phyloP scores from a whole-genome alignment of 2,113 vertebrate genomes.

The Tichodroma muraria region DNA sequence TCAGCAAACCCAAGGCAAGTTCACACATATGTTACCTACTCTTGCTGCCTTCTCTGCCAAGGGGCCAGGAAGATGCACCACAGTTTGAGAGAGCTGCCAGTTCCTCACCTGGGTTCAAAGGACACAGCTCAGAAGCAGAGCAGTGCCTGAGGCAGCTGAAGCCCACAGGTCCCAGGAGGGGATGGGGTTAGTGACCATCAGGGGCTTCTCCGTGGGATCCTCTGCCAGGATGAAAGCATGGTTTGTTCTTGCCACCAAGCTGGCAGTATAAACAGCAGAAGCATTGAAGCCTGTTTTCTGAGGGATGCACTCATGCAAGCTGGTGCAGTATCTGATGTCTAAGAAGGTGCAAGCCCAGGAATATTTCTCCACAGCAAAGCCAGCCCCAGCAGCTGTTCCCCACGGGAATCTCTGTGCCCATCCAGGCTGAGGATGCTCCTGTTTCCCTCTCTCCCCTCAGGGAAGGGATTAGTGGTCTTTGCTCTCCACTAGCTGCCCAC shows the following conservation, averaged over 20 bases:
- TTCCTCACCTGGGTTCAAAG: neutral
- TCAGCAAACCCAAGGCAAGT: neutral
- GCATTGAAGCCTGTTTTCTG: neutral
- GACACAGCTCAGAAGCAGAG: neutral
- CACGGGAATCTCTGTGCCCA: neutral
- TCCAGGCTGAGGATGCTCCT: neutral
- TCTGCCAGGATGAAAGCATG: neutral
- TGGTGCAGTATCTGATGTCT: neutral
- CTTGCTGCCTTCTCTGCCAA: neutral
- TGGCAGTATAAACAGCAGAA: neutral
- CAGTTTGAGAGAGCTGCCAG: neutral
- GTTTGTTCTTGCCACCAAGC: neutral
- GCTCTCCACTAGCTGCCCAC: neutral
- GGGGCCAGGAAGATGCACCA: neutral
- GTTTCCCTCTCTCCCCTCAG: neutral
- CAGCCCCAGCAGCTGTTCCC: neutral
- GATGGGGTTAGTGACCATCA: neutral
- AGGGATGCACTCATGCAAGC: neutral
- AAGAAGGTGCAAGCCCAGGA: neutral
- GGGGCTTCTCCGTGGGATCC: neutral
- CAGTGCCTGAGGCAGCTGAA: neutral
- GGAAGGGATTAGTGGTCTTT: neutral
- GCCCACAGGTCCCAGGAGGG: neutral
- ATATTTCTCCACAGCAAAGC: neutral
- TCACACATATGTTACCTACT: neutral